A percentile compares a stretch with the other conserved stretches of the same genome.
Conservation (phyloP, 2,888 invertebrate species). For the Galerucella calmariensis region DNA sequence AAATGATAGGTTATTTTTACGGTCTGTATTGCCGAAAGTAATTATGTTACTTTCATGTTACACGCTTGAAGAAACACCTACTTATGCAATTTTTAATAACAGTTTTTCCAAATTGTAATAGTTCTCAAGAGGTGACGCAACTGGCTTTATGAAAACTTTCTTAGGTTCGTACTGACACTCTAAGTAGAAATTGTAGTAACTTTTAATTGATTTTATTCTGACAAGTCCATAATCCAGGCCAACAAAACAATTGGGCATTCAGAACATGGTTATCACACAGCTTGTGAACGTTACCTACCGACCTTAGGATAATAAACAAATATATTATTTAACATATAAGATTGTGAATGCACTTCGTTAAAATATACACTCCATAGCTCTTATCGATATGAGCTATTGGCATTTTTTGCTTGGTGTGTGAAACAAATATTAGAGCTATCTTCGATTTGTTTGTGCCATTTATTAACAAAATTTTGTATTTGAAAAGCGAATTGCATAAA, state of each 20-base stretch:
- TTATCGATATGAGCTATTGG: constrained; percentile 23
- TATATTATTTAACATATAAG: constrained; percentile 15
- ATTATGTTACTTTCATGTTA: no score
- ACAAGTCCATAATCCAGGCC: neutral
- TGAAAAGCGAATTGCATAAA: no score
- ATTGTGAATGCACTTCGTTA: constrained; percentile 48
- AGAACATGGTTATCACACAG: constrained; percentile 20
- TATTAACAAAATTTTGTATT: neutral
- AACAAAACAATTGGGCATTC: constrained; percentile 2
- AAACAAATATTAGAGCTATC: constrained; percentile 15
- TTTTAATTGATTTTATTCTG: constrained; percentile 7
- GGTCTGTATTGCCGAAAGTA: no score
- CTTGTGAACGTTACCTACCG: constrained; percentile 17
- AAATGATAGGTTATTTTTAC: no score
- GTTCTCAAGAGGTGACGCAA: no score
- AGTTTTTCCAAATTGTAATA: no score
- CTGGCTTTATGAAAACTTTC: neutral
- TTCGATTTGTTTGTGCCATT: neutral
- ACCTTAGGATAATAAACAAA: neutral
- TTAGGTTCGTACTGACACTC: no score
- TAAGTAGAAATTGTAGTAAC: no score
- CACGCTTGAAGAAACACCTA: no score
- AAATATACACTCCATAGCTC: constrained; percentile 45
- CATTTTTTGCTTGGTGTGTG: constrained; percentile 41
- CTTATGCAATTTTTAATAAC: no score